Base-by-base conservation (phyloP, 2,113 vertebrate species). In the Notothenia rossii region DNA sequence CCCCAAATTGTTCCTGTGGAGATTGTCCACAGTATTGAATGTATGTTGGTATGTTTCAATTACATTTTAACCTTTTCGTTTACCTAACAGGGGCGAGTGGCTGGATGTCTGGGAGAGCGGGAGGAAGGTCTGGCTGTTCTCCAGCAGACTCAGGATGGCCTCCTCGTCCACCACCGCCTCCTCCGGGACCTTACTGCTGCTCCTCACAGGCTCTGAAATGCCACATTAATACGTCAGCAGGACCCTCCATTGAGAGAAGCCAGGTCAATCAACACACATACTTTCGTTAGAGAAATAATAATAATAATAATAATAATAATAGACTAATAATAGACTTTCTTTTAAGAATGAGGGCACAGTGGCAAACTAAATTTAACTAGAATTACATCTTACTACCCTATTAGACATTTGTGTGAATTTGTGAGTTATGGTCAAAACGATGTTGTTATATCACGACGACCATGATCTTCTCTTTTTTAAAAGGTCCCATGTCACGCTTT, bases 101-200 rank as follows among this genome's bases (percentile, higher is more conserved):
- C 64, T 96, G 82, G 98, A 93, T 70, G 94, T 95, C 84, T 97
- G 97, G 77, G 97, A 96, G 70, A 93, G 93, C 12, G 95, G 94
- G 49, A 97, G 95, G 93, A 99, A 99, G 70, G 94, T 96, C 91
- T 98, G 97, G 94, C 98, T 99, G 64, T 83, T 98, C 91, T 99
- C 97, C 93, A 99, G 94, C 79, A 99, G 94, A 84, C 95, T 97
- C 92, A 99, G 92, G 94, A 99, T 99, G 81, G 97, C 97, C 94
- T 97, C 97, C 93, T 99, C 98, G 83, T 99, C 97, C 88, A 99
- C 96, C 70, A 98, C 79, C 12, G 97, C 96, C 88, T 97, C 96
- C 55, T 97, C 96, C 59, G 93, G 89, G 78, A 95, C 88, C 85
- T 90, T 91, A 59, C 75, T 70, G 59, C 82, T 75, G 72, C 75